Base-by-base conservation (phyloP, 2,797 vertebrate species). In the Acanthis flammea region DNA sequence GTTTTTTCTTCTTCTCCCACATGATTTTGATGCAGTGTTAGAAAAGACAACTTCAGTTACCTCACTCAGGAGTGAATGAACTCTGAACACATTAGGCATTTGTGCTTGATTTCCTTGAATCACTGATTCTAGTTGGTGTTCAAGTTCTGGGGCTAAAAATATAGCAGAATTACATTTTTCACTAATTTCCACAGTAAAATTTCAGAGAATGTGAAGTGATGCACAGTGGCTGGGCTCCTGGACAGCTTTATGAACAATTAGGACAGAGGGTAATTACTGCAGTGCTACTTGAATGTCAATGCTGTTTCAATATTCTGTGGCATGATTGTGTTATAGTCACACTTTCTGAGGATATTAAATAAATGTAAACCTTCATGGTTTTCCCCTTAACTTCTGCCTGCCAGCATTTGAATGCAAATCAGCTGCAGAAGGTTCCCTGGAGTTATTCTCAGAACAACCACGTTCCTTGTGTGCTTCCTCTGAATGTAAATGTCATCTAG, bases 401-500 rank as follows among this genome's bases (percentile, higher is more conserved):
- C 67, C 95, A 94, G 25, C 3, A 41, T 67, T 55, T 88, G 78
- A 90, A 92, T 92, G 96, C 79, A 88, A 95, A 93, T 96, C 80
- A 94, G 91, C 37, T 90, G n/a, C 62, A 95, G 91, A 78, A 78
- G 80, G 63, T 81, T 95, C 86, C 73, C 65, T 73, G 70, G 84
- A 94, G 88, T 42, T 86, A 41, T 85, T 95, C 81, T 80, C 67
- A 84, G 72, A 95, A 93, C 55, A 97, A 68, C 57, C 55, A 31
- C 31, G 23, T 91, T 94, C 77, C 60, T 88, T 95, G 54, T 39
- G 23, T 72, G 31, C 95, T 95, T 95, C 86, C 80, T 92, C 45
- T 76, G 87, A 94, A 94, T 90, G 79, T 92, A 95, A 97, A 97
- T 95, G 80, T 90, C 92, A 96, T 31, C 54, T 62, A 70, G 92